Percentiles rank a stretch among this genome's conserved stretches.
phyloP scores from a whole-genome alignment of 2,113 vertebrate genomes.

The Laterallus jamaicensis region DNA sequence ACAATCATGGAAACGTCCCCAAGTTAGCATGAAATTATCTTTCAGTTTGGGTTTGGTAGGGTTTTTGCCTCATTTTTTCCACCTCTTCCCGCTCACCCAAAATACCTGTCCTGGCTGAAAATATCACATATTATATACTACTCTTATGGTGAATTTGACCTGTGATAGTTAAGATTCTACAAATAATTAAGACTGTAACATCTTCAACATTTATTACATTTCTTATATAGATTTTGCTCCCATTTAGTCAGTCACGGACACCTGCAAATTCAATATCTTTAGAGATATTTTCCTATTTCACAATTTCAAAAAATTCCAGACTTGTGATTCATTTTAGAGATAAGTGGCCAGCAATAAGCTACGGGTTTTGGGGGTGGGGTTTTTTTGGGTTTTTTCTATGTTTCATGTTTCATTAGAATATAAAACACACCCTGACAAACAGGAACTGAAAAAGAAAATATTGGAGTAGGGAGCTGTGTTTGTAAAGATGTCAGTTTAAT shows the following conservation, averaged over 20 bases:
- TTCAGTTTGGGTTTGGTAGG: not conserved
- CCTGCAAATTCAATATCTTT: not conserved
- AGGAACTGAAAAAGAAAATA: slow-evolving; percentile 14
- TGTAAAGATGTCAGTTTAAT: not conserved
- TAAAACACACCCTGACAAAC: not conserved
- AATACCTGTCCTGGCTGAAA: not conserved
- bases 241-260: not conserved
- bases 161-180: not conserved
- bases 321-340: not conserved
- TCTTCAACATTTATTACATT: not conserved
- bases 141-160: not conserved
- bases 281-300: not conserved
- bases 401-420: slow-evolving; percentile 1
- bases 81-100: not conserved
- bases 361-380: not conserved
- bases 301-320: not conserved
- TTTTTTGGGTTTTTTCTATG: not conserved
- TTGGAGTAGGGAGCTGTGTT: not conserved
- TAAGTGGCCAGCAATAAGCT: not conserved
- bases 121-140: not conserved
- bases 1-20: not conserved
- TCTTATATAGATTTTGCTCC: not conserved
- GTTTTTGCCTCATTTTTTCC: not conserved
- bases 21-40: not conserved
- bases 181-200: not conserved